Evolutionary conservation across 2,888 invertebrate genomes (phyloP).

Genomic region (Drosophila conformis): DNA sequence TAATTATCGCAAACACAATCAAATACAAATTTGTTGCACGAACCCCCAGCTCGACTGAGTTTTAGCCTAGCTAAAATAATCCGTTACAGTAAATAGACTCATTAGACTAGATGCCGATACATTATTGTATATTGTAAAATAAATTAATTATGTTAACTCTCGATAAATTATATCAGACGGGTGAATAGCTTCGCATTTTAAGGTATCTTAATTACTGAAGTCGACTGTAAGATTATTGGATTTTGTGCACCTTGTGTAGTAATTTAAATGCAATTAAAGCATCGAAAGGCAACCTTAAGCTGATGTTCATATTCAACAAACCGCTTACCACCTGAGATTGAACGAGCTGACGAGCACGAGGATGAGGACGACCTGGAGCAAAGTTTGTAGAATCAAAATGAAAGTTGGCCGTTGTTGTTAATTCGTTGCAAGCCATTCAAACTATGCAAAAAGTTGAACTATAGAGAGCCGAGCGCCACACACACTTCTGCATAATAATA

Average conservation of each 20-base stretch:
- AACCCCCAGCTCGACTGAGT: too few species aligned
- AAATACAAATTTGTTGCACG: too few species aligned
- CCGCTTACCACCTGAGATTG: constrained; percentile 70
- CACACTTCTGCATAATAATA: constrained; percentile 69
- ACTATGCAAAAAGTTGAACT: constrained; percentile 75
- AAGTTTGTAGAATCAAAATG: constrained; percentile 74
- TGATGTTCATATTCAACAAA: constrained; percentile 56
- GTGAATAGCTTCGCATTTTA: background rate
- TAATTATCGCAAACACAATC: too few species aligned
- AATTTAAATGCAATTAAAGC: constrained; percentile 65
- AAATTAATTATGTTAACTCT: background rate
- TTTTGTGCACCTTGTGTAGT: background rate
- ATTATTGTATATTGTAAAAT: background rate
- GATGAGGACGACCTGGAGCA: constrained; percentile 31
- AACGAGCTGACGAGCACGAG: background rate
- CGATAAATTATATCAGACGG: background rate
- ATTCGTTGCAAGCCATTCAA: constrained; percentile 76
- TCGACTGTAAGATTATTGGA: background rate
- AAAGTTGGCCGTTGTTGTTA: constrained; percentile 76
- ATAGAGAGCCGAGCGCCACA: constrained; percentile 22
- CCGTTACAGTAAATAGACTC: background rate
- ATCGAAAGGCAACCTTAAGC: constrained; percentile 43
- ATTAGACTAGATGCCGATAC: background rate
- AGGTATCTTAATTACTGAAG: background rate
- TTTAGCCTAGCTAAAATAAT: too few species aligned